These are phyloP conservation scores for Astropecten irregularis DNA, from an alignment of 53 echinoderm and acorn worm species.

Conservation along the genomic window DNA sequence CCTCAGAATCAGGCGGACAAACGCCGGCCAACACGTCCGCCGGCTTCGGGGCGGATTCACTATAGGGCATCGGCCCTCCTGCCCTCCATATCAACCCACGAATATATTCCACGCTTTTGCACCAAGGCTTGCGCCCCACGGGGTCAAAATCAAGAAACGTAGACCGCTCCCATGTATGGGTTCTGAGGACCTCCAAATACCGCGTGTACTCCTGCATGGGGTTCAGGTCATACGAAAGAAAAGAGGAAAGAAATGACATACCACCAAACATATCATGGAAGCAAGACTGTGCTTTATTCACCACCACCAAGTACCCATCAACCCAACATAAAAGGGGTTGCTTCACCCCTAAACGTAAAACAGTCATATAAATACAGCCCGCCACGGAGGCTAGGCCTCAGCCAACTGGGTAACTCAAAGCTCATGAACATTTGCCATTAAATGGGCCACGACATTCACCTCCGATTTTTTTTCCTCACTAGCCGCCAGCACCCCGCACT, in stretches of 20 bases:
- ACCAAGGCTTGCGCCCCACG: not conserved
- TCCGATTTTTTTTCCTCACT: too few relatives aligned
- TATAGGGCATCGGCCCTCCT: not conserved
- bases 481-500: too few relatives aligned
- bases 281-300: too few relatives aligned
- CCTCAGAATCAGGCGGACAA: not conserved
- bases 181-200: not conserved
- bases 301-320: too few relatives aligned
- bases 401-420: too few relatives aligned
- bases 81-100: not conserved
- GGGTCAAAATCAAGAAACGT: not conserved
- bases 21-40: not conserved
- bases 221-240: not conserved
- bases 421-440: too few relatives aligned
- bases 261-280: too few relatives aligned
- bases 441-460: too few relatives aligned
- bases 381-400: too few relatives aligned
- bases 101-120: not conserved
- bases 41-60: slow-evolving; percentile 1
- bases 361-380: too few relatives aligned
- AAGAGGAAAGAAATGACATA: not conserved
- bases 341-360: too few relatives aligned
- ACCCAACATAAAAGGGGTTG: too few relatives aligned
- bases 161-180: not conserved
- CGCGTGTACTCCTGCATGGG: not conserved